These are phyloP conservation scores for Asobara japonica DNA, from an alignment of 1,140 invertebrate species.

Conservation along the genomic window DNA sequence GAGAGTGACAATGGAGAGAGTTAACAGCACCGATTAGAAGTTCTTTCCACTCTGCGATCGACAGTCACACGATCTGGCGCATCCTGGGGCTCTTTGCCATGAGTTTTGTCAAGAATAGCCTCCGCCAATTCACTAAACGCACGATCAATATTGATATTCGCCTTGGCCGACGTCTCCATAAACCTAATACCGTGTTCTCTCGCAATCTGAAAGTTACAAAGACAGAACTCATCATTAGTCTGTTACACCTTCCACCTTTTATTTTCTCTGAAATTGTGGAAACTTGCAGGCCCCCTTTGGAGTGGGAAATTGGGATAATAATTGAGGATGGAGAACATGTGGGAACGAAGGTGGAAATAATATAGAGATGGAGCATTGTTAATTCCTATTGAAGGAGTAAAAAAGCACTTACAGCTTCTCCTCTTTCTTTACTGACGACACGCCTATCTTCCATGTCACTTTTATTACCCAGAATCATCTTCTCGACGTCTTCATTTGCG, in stretches of 20 bases:
- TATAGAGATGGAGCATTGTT: too few relatives aligned
- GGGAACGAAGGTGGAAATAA: too few relatives aligned
- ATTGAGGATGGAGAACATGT: too few relatives aligned
- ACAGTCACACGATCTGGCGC: constrained; percentile 75
- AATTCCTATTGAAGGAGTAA: background rate
- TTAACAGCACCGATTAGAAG: constrained; percentile 65
- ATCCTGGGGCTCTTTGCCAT: constrained; percentile 74
- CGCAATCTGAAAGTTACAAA: constrained; percentile 82
- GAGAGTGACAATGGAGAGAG: constrained; percentile 22
- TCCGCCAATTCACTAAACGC: constrained; percentile 97
- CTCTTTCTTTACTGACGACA: constrained; percentile 88
- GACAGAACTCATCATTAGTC: constrained; percentile 4
- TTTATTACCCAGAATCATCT: constrained; percentile 99
- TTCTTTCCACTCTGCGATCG: constrained; percentile 68
- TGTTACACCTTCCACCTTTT: too few relatives aligned
- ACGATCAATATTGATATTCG: constrained; percentile 97
- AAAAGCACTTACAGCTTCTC: constrained; percentile 78
- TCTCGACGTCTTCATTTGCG: constrained; percentile 99
- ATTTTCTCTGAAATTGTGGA: too few relatives aligned
- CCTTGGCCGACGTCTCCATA: constrained; percentile 99
- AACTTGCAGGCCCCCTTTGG: too few relatives aligned
- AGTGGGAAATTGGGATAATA: too few relatives aligned
- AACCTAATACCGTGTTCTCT: constrained; percentile 97
- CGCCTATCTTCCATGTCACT: constrained; percentile 99
- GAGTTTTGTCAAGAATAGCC: constrained; percentile 91